Base-by-base conservation (phyloP, 1,140 invertebrate genomes). In the Gryon sp. region DNA sequence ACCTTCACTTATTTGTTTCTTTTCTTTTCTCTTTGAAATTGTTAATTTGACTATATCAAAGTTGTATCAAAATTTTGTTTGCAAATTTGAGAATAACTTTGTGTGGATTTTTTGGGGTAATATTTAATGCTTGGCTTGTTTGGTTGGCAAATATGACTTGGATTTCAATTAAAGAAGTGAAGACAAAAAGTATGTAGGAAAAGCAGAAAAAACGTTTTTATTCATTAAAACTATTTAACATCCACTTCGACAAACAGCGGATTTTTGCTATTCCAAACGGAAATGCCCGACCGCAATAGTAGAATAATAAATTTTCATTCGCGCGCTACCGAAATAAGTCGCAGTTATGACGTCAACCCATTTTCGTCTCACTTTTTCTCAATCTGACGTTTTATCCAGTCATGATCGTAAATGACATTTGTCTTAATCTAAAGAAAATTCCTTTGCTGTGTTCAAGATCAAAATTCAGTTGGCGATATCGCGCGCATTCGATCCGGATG, bases 221-320 rank as follows among this genome's bases (percentile, higher is more conserved):
- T 11, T 59, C 18, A 59, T 45, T 46, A 59, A 59, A 46, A 19
- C 41, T 48, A 60, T 48, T 60, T 36, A 38, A 40, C 20, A 32
- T 40, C 8, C n/a, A 7, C 32, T 40, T 50, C 20, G 57, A 40
- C 16, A 40, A 59, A 45, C 40, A 40, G 12, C 15, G 40, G 40
- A 43, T 46, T 38, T 40, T 62, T 48, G 40, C 28, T 38, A 9
- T 28, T 20, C 15, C 30, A 19, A 34, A 6, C 18, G 19, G 8
- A 34, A 50, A 16, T 9, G 16, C 32, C 16, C 9, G 6, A n/a
- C 14, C 36, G 36, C 36, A 28, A 55, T 41, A 20, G 15, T 15
- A 16, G 11, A 41, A 57, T 43, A 36, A 65, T 66, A 53, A 55
- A 46, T 53, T 66, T 46, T 66, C 48, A 66, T 66, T 66, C 20